These are phyloP conservation scores for Rosalia funebris DNA, from an alignment of 2,888 invertebrate species.

Conservation along the genomic window DNA sequence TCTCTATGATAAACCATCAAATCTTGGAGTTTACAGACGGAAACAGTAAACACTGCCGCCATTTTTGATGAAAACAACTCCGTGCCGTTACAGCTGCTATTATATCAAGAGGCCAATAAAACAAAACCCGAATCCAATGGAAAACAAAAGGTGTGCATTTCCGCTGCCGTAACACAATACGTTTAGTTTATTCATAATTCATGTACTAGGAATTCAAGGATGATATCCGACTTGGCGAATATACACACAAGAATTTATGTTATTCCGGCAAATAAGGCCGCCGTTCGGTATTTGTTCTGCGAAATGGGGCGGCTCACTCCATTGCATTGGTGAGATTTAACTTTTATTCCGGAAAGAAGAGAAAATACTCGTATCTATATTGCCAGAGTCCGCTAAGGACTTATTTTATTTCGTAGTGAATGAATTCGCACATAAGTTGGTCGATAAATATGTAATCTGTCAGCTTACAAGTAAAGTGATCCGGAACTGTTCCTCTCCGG, in stretches of 20 bases:
- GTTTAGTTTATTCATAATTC: conserved; percentile 20
- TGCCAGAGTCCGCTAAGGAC: no score
- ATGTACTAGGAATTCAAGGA: conserved; percentile 18
- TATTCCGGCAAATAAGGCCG: conserved; percentile 20
- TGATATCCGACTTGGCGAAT: conserved; percentile 10
- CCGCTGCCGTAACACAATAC: not conserved
- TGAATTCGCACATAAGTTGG: no score
- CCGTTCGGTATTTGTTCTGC: conserved; percentile 20
- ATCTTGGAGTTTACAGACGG: no score
- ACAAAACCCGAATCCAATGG: conserved; percentile 9
- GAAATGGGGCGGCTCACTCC: conserved; percentile 3
- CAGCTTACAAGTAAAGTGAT: no score
- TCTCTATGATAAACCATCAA: no score
- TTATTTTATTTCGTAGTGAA: no score
- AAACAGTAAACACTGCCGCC: no score
- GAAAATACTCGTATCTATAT: no score
- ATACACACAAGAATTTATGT: conserved; percentile 23
- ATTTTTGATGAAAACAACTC: not conserved
- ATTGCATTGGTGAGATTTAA: not conserved
- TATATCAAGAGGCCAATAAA: conserved; percentile 6
- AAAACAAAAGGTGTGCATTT: conserved; percentile 20
- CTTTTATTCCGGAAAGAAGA: not conserved
- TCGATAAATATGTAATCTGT: no score
- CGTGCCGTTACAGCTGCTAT: not conserved
- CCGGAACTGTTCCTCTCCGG: no score